A percentile compares a stretch with the other conserved stretches of the same genome.
Conservation (phyloP, 2,888 invertebrate species). For the Torymus tubicola region DNA sequence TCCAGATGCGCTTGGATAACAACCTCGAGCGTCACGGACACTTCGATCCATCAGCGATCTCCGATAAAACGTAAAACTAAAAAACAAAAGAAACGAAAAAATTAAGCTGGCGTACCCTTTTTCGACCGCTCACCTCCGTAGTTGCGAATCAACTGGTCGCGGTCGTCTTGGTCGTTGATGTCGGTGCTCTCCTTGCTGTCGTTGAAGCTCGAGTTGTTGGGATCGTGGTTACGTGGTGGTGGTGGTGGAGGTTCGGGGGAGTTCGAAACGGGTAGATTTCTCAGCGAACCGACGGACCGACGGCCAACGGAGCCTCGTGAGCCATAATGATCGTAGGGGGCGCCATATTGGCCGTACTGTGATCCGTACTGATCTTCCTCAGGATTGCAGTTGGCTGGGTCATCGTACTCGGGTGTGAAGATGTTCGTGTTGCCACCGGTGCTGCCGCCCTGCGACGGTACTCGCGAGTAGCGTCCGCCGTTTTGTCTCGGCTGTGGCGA, state of each 20-base stretch:
- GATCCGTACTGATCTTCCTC: constrained; percentile 95
- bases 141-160: constrained; percentile 86
- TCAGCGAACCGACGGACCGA: constrained; percentile 80
- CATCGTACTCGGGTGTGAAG: constrained; percentile 90
- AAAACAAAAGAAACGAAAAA: constrained; percentile 7
- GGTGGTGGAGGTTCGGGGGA: constrained; percentile 84
- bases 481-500: constrained; percentile 80
- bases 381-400: constrained; percentile 93
- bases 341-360: constrained; percentile 88
- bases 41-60: too few species aligned
- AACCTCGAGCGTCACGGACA: too few species aligned
- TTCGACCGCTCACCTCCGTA: constrained; percentile 84
- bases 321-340: constrained; percentile 93
- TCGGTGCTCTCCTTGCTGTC: constrained; percentile 96
- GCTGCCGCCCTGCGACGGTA: constrained; percentile 85
- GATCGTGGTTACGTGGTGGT: constrained; percentile 90
- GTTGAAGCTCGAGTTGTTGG: constrained; percentile 87
- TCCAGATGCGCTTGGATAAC: too few species aligned
- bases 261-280: constrained; percentile 79
- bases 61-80: too few species aligned
- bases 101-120: constrained; percentile 19
- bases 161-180: constrained; percentile 91
- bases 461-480: constrained; percentile 86
- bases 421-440: constrained; percentile 79
- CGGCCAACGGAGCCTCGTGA: constrained; percentile 88